Conservation (phyloP, 2,797 vertebrate genomes). For the Cichlasoma orientale region DNA sequence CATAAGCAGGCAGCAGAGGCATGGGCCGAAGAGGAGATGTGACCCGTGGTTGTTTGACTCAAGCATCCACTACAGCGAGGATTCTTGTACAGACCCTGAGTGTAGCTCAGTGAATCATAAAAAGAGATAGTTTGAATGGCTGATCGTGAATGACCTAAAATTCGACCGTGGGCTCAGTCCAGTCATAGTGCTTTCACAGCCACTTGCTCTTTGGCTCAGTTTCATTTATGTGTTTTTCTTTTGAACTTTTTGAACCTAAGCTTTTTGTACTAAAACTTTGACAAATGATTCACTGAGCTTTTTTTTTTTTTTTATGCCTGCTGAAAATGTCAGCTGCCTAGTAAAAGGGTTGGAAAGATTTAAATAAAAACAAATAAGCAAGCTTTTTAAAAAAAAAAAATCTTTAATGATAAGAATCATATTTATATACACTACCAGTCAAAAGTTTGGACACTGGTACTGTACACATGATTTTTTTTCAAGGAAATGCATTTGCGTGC, state of each 20-base stretch:
- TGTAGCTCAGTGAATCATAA: slow-evolving; percentile 43
- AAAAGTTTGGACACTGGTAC: no score
- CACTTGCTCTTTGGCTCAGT: slow-evolving; percentile 14
- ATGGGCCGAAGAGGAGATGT: slow-evolving; percentile 14
- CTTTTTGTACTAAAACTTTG: slow-evolving; percentile 14
- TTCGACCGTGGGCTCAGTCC: slow-evolving; percentile 7
- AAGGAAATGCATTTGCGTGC: neutral
- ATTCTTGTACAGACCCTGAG: neutral
- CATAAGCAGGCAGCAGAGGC: slow-evolving; percentile 35
- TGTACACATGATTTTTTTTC: neutral
- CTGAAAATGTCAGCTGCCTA: slow-evolving; percentile 39
- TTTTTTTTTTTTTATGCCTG: neutral
- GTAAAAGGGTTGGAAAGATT: neutral
- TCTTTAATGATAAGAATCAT: neutral
- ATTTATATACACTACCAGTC: neutral
- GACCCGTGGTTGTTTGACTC: slow-evolving; percentile 50
- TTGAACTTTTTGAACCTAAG: slow-evolving; percentile 33
- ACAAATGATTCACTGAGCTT: slow-evolving; percentile 56
- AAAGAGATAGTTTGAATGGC: slow-evolving; percentile 26
- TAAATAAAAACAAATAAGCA: neutral
- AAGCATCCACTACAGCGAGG: slow-evolving; percentile 29
- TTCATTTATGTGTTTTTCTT: slow-evolving; percentile 34
- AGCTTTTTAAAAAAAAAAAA: no score
- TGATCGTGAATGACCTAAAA: slow-evolving; percentile 23
- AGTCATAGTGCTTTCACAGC: slow-evolving; percentile 31